Evolutionary conservation across 2,113 vertebrate genomes (phyloP).

Genomic region (Empidonax alnorum): DNA sequence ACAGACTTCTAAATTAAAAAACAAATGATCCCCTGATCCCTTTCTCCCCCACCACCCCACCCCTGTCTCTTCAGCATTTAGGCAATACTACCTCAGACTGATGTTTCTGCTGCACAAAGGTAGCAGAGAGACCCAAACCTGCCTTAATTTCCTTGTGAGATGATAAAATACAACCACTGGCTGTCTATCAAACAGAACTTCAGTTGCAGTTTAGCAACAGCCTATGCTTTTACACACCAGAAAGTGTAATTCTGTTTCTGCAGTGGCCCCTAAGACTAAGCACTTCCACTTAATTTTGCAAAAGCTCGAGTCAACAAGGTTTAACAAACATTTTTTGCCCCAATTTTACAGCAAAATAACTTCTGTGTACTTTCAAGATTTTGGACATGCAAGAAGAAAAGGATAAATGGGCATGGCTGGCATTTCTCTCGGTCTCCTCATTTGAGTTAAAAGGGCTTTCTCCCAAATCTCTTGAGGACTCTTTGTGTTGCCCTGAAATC

Average conservation of each 20-base stretch:
- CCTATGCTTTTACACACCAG: neutral
- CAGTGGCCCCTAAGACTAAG: neutral
- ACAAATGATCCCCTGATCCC: neutral
- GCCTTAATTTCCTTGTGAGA: neutral
- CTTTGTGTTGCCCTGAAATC: neutral
- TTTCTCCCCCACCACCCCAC: neutral
- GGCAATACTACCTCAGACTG: neutral
- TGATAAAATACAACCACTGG: neutral
- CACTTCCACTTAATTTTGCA: neutral
- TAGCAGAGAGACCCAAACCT: neutral
- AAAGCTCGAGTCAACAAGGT: neutral
- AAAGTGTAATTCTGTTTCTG: neutral
- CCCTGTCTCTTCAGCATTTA: neutral
- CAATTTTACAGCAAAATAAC: neutral
- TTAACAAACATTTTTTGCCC: neutral
- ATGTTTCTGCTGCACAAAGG: neutral
- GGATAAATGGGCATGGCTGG: neutral
- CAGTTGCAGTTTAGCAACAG: neutral
- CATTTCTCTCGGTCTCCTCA: neutral
- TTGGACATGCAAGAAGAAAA: neutral
- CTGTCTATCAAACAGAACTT: neutral
- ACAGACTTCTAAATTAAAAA: constrained; percentile 17
- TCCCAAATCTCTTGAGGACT: neutral
- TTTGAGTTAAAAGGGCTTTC: neutral
- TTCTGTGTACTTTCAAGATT: neutral